These are phyloP conservation scores for Platycheirus albimanus DNA, from an alignment of 2,888 invertebrate genomes.

Conservation along the genomic window DNA sequence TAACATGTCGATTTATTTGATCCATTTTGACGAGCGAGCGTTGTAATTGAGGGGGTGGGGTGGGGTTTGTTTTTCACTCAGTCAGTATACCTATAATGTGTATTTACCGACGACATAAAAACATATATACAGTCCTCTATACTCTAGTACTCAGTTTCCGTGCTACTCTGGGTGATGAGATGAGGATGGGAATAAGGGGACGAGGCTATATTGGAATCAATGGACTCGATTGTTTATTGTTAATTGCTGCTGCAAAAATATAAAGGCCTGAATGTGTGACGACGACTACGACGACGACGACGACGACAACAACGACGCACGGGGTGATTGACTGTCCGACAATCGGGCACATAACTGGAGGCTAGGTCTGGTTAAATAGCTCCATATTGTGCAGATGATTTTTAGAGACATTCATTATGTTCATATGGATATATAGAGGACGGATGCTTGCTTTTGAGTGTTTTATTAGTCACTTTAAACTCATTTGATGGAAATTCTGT, in stretches of 20 bases:
- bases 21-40: conserved; percentile 50
- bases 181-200: conserved; percentile 20
- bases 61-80: conserved; percentile 18
- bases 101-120: conserved; percentile 61
- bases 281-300: conserved; percentile 10
- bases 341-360: conserved; percentile 56
- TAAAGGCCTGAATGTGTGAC: conserved; percentile 59
- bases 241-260: conserved; percentile 66
- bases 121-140: conserved; percentile 9
- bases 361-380: conserved; percentile 42
- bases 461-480: conserved; percentile 47
- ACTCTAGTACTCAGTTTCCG: conserved; percentile 5
- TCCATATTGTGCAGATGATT: conserved; percentile 44
- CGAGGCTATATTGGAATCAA: conserved; percentile 63
- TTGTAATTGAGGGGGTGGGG: conserved; percentile 36
- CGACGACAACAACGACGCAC: conserved; percentile 17
- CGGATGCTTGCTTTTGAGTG: conserved; percentile 40
- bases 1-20: conserved; percentile 66
- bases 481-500: conserved; percentile 34
- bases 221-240: conserved; percentile 74
- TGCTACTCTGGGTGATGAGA: no score
- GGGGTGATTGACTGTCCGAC: conserved; percentile 74
- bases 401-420: conserved; percentile 22
- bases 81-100: conserved; percentile 52
- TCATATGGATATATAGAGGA: conserved; percentile 7